Base-by-base conservation (phyloP, 2,113 vertebrate species). In the Circaetus cinerascens region DNA sequence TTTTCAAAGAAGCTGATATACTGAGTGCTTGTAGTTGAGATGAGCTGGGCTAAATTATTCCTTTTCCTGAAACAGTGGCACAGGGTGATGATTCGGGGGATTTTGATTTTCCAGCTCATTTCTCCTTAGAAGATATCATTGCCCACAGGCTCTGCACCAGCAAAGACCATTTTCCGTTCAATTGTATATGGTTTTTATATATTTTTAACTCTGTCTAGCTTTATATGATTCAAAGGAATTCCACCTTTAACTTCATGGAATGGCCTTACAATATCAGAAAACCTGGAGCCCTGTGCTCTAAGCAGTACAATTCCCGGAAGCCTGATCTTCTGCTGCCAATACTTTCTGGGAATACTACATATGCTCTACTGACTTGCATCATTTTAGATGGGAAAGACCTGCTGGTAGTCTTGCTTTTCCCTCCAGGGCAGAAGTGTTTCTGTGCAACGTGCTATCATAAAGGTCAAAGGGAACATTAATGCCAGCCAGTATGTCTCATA, bases 281-380 rank as follows among this genome's bases (percentile, higher is more conserved):
- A 38, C n/a, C 45, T 66, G 53, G 9, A 89, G 26, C 30, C 18
- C 27, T 32, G 5, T 85, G 40, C 57, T 82, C 32, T 83, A 67
- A 77, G 41, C 15, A 77, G 18, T 40, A 92, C 50, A 88, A 66
- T 94, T 97, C 76, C 88, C 79, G 73, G 80, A 97, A 97, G n/a
- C 19, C 15, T 2, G 7, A 17, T 78, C 64, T 90, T 46, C 63
- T 94, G 57, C 25, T 79, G 60, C 60, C 76, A 68, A 40, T 84
- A 68, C 27, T 85, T 97, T 91, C 86, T 95, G 91, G 76, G 45
- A 94, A 95, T 85, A 30, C 19, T 50, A 32, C 40, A 48, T 51
- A 45, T 38, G 53, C 8, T 60, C 45, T 69, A 62, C 67, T 88
- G 76, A 74, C 51, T 96, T 25, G 34, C n/a, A 84, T 62, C 8